These are phyloP conservation scores for Drosophila ohnishii DNA, from an alignment of 1,140 invertebrate genomes.

Conservation along the genomic window DNA sequence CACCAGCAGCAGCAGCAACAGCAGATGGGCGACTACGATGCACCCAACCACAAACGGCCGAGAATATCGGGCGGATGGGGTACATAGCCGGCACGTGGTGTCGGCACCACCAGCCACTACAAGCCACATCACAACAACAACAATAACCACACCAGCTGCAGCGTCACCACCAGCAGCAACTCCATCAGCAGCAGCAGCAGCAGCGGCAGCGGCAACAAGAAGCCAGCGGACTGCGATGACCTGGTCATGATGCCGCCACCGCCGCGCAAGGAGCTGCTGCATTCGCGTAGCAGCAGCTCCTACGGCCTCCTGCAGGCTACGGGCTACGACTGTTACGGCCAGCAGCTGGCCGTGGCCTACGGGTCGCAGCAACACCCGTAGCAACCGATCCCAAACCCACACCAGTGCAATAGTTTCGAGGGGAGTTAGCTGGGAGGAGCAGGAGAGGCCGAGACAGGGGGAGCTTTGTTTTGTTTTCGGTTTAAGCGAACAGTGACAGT, in stretches of 20 bases:
- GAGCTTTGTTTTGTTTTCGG: constrained; percentile 66
- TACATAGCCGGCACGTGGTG: constrained; percentile 87
- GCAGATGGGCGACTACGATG: constrained; percentile 89
- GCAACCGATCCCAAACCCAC: constrained; percentile 36
- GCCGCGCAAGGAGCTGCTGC: constrained; percentile 56
- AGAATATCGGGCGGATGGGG: constrained; percentile 93
- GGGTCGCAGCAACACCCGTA: constrained; percentile 51
- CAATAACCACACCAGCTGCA: constrained; percentile 42
- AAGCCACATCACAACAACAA: constrained; percentile 60
- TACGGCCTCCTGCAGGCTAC: constrained; percentile 33
- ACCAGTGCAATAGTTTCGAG: constrained; percentile 70
- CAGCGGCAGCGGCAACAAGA: constrained; percentile 47
- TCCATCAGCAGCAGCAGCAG: constrained; percentile 25
- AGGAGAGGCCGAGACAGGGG: constrained; percentile 8
- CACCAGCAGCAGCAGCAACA: constrained; percentile 82
- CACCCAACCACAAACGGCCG: constrained; percentile 90
- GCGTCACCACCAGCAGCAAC: constrained; percentile 32
- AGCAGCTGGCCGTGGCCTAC: constrained; percentile 64
- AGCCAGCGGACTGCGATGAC: constrained; percentile 49
- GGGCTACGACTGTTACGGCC: constrained; percentile 64
- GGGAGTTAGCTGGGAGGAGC: constrained; percentile 35
- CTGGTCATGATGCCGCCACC: constrained; percentile 75
- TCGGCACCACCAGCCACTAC: constrained; percentile 44
- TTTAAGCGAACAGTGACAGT: constrained; percentile 73
- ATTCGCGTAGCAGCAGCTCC: constrained; percentile 24